phyloP scores from a whole-genome alignment of 2,797 vertebrate species.

The Cynodonichthys magdalenae region DNA sequence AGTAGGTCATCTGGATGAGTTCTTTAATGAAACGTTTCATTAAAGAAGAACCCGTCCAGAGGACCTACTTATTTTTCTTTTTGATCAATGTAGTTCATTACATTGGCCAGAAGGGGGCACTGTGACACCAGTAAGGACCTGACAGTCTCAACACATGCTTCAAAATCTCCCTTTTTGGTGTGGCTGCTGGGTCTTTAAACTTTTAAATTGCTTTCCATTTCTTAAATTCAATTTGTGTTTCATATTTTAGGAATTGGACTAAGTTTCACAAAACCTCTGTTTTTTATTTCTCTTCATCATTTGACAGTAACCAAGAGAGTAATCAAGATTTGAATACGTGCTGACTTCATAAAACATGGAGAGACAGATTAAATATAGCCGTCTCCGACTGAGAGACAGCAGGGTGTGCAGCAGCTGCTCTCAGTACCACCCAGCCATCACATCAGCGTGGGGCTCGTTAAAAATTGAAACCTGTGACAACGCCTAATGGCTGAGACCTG shows the following conservation, averaged over 20 bases:
- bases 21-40: no score
- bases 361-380: conserved; percentile 20
- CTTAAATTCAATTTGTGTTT: neutral
- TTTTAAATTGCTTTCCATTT: no score
- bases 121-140: conserved; percentile 25
- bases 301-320: conserved; percentile 3
- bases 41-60: no score
- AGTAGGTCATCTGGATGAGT: no score
- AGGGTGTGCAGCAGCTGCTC: conserved; percentile 9
- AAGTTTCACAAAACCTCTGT: neutral
- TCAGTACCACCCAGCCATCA: conserved; percentile 17
- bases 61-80: no score
- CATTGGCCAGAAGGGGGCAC: conserved; percentile 56
- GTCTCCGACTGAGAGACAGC: conserved; percentile 3
- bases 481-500: conserved; percentile 58
- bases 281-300: conserved; percentile 8
- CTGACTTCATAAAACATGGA: neutral
- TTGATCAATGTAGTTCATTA: rapidly evolving
- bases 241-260: neutral
- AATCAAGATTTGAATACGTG: neutral
- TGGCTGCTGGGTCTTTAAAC: no score
- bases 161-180: no score
- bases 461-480: conserved; percentile 66
- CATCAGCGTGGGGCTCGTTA: conserved; percentile 51
- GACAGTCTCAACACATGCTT: neutral